Base-by-base conservation (phyloP, 2,888 invertebrate species). In the Philereme vetulata region DNA sequence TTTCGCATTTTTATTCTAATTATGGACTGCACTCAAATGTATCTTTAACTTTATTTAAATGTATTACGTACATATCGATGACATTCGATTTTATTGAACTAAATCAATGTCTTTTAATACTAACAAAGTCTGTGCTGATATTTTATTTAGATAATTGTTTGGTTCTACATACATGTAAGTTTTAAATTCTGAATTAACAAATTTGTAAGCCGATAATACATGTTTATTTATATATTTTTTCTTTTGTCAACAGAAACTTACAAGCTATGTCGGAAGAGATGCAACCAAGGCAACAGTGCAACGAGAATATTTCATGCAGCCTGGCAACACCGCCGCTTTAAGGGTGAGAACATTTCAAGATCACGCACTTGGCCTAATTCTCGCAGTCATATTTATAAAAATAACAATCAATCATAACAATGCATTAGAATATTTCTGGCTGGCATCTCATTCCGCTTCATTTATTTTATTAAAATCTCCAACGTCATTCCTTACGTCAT, bases 341-440 rank as follows among this genome's bases (percentile, higher is more conserved):
- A 74, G 83, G 81, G 85, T 83, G 81, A 80, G 80, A 84, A 84
- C 84, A 69, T 86, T 81, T 87, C 84, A 86, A 86, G 87, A 84
- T 71, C 71, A 64, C 66, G 82, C 64, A 85, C 90, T 89, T 91
- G 90, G 87, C 90, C 89, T 84, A 81, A 76, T 84, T 87, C 74
- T 72, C 70, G 61, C 62, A 80, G 74, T 82, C 82, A 85, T 86
- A 88, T 85, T 83, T 82, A 82, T 83, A 84, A 81, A 77, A 83
- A 76, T 78, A 74, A 78, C 76, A 64, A 88, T 90, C 86, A 84
- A 87, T 90, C 89, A 90, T 88, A 85, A 79, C 64, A 75, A 74
- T 73, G 75, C 71, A 69, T 72, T 75, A 74, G 66, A 60, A 68
- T 64, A 60, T 65, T 74, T 64, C 79, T 82, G 78, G 77, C 82